phyloP scores from a whole-genome alignment of 2,888 invertebrate genomes.

The Pachymerium ferrugineum region DNA sequence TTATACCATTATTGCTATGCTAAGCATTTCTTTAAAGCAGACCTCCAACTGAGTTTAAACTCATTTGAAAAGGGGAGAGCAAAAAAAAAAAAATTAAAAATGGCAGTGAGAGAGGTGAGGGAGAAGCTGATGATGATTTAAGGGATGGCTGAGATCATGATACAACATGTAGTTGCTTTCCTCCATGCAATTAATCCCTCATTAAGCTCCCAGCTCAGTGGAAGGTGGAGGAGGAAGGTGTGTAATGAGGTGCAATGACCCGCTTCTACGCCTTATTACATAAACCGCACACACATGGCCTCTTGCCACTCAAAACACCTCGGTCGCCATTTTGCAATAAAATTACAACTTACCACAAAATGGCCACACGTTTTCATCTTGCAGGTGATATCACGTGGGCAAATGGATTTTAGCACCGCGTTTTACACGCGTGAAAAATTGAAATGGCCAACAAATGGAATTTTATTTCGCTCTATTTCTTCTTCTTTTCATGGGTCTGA shows the following conservation, averaged over 20 bases:
- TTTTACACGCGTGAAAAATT: constrained; percentile 5
- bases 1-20: constrained; percentile 9
- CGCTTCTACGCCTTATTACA: constrained; percentile 21
- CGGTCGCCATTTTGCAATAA: constrained; percentile 18
- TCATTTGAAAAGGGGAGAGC: background rate
- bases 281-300: constrained; percentile 15
- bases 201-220: constrained; percentile 21
- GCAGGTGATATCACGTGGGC: constrained; percentile 10
- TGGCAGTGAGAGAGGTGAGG: background rate
- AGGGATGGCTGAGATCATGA: constrained; percentile 11
- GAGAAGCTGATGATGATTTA: constrained; percentile 12
- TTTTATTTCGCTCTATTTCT: background rate
- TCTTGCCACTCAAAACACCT: constrained; percentile 15
- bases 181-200: constrained; percentile 18
- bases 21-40: constrained; percentile 9
- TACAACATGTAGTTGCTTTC: constrained; percentile 18
- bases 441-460: background rate
- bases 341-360: constrained; percentile 14
- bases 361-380: constrained; percentile 18
- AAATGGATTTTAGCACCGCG: background rate
- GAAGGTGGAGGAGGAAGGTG: constrained; percentile 10
- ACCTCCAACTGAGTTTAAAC: constrained; percentile 3
- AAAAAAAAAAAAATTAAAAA: background rate
- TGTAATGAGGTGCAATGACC: constrained; percentile 21
- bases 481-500: background rate